Evolutionary conservation across 2,113 vertebrate genomes (phyloP).

Genomic region (Aptenodytes forsteri): DNA sequence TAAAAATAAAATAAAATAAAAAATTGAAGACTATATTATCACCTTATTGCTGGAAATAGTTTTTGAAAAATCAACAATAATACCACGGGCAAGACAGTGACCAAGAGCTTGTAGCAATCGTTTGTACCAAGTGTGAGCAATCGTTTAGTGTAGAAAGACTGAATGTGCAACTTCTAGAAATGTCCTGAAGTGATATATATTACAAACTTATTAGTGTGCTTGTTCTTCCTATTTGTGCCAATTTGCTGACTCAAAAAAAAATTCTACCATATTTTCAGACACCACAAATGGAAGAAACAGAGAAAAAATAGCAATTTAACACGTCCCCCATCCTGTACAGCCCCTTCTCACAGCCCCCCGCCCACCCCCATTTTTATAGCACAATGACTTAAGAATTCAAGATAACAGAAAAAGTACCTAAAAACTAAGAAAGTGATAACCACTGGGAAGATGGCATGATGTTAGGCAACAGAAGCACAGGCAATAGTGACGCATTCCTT

Average conservation of each 20-base stretch:
- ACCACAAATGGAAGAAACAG: background rate
- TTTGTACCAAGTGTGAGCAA: background rate
- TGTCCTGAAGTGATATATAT: background rate
- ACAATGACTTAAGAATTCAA: background rate
- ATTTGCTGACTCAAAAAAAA: background rate
- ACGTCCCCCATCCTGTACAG: background rate
- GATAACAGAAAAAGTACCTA: background rate
- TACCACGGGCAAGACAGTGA: background rate
- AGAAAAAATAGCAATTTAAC: background rate
- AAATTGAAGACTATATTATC: background rate
- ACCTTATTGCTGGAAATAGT: background rate
- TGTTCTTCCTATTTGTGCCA: background rate
- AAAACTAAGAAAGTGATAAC: background rate
- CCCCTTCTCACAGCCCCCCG: background rate
- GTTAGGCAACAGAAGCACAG: background rate
- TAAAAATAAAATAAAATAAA: background rate
- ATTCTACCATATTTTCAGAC: background rate
- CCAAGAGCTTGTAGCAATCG: background rate
- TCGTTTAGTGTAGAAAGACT: background rate
- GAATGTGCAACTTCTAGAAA: background rate
- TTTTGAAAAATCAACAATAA: background rate
- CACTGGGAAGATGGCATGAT: background rate
- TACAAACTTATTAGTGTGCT: background rate
- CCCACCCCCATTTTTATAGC: background rate
- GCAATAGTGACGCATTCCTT: background rate